These are phyloP conservation scores for Malacoraja senta DNA, from an alignment of 2,797 vertebrate genomes.

Conservation along the genomic window DNA sequence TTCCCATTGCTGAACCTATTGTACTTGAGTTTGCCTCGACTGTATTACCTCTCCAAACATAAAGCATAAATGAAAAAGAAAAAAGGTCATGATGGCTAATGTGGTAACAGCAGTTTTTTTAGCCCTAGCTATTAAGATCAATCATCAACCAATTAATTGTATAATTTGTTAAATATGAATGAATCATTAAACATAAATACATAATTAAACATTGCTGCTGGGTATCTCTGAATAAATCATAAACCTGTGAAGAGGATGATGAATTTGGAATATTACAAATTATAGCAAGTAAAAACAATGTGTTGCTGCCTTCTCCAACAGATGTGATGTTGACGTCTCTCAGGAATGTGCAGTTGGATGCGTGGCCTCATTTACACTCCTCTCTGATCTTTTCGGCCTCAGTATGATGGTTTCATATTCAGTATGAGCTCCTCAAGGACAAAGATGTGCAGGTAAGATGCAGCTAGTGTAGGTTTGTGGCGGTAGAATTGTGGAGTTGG, in stretches of 20 bases:
- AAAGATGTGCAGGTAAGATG: too few species aligned
- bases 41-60: neutral
- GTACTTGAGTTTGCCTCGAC: too few species aligned
- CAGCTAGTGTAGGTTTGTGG: too few species aligned
- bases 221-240: neutral
- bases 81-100: neutral
- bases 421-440: too few species aligned
- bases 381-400: too few species aligned
- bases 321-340: too few species aligned
- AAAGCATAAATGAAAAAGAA: neutral
- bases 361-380: too few species aligned
- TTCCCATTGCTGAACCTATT: too few species aligned
- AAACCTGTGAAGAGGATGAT: neutral
- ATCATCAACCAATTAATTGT: neutral
- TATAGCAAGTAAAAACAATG: neutral
- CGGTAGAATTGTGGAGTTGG: too few species aligned
- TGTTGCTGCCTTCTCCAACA: neutral
- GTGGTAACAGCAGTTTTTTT: neutral
- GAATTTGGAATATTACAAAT: neutral
- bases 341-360: too few species aligned
- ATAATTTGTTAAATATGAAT: neutral
- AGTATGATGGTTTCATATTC: too few species aligned
- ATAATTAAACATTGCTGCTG: neutral
- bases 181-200: neutral
- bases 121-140: neutral